phyloP scores from a whole-genome alignment of 2,888 invertebrate species.

The Portevinia maculata region DNA sequence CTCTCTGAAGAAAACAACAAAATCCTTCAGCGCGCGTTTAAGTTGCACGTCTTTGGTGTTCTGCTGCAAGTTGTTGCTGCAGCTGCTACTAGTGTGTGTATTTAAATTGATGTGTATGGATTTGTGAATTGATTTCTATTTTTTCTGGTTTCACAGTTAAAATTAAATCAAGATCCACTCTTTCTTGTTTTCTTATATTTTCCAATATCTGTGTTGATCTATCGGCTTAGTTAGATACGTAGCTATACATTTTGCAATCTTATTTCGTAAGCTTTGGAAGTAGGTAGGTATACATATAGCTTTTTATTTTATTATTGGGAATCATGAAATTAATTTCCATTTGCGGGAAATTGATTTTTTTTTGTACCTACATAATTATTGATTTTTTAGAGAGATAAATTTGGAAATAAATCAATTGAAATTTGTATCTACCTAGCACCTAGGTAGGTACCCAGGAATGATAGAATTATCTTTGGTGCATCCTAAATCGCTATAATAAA shows the following conservation, averaged over 20 bases:
- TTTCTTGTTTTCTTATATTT: slow-evolving; percentile 46
- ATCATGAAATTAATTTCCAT: slow-evolving; percentile 19
- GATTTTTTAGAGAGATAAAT: too few species aligned
- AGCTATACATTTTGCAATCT: slow-evolving; percentile 38
- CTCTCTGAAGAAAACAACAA: slow-evolving; percentile 28
- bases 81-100: slow-evolving; percentile 16
- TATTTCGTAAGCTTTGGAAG: background rate
- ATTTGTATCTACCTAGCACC: too few species aligned
- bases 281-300: background rate
- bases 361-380: too few species aligned
- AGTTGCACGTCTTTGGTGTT: slow-evolving; percentile 21
- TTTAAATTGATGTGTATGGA: slow-evolving; percentile 34
- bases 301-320: slow-evolving; percentile 2
- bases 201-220: slow-evolving; percentile 42
- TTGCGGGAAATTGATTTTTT: too few species aligned
- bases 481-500: too few species aligned
- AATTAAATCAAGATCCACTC: slow-evolving; percentile 47
- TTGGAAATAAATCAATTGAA: too few species aligned
- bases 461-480: too few species aligned
- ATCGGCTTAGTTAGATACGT: background rate
- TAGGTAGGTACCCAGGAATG: too few species aligned
- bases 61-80: slow-evolving; percentile 11
- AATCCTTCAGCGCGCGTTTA: slow-evolving; percentile 1
- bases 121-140: slow-evolving; percentile 63
- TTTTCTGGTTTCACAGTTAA: slow-evolving; percentile 40